Evolutionary conservation across 2,113 vertebrate genomes (phyloP).

Genomic region (Grus americana): DNA sequence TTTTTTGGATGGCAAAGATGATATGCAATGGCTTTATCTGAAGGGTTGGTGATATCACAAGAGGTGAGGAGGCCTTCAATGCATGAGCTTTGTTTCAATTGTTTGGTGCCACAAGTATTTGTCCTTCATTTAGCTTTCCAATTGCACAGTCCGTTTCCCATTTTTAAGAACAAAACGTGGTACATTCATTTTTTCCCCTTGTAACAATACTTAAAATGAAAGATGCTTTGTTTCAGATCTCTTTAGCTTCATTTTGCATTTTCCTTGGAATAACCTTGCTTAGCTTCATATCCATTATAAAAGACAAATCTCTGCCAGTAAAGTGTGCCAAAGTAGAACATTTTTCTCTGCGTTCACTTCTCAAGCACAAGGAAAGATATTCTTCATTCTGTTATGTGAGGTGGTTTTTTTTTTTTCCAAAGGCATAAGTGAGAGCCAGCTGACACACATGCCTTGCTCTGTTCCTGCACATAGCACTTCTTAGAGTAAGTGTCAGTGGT

Average conservation of each 20-base stretch:
- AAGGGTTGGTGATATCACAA: background rate
- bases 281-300: slow-evolving; percentile 15
- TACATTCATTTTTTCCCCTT: background rate
- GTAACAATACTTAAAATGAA: slow-evolving; percentile 10
- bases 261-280: slow-evolving; percentile 54
- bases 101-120: background rate
- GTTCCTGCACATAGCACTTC: background rate
- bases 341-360: slow-evolving; percentile 30
- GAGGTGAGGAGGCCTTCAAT: background rate
- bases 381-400: background rate
- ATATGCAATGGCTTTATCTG: background rate
- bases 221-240: slow-evolving; percentile 2
- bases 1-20: background rate
- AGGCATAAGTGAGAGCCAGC: background rate
- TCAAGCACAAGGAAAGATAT: background rate
- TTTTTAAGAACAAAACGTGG: background rate
- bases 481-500: background rate
- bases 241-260: slow-evolving; percentile 4
- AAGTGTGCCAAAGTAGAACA: slow-evolving; percentile 34
- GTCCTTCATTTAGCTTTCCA: background rate
- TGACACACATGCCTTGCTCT: background rate
- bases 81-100: background rate
- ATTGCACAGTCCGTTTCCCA: background rate
- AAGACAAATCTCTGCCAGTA: slow-evolving; percentile 39
- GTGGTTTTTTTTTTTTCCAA: background rate